A percentile compares a stretch with the other conserved stretches of the same genome.
These are phyloP conservation scores for Neotoma lepida DNA, from an alignment of 2,113 vertebrate genomes.

Conservation along the genomic window DNA sequence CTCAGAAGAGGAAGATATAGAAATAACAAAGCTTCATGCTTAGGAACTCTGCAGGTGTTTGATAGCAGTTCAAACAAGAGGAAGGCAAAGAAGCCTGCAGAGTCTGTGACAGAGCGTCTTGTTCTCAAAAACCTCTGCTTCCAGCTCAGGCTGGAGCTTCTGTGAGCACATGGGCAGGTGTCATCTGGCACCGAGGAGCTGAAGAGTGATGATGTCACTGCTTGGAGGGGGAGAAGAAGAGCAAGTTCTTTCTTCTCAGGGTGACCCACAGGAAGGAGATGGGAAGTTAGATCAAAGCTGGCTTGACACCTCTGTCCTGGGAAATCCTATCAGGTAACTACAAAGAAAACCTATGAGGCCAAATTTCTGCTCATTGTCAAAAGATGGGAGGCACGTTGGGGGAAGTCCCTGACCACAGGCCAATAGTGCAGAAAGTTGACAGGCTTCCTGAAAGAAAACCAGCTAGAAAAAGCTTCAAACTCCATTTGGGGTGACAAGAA, in stretches of 20 bases:
- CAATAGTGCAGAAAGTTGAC: conserved; percentile 65
- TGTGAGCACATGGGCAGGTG: background rate
- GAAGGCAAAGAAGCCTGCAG: conserved; percentile 22
- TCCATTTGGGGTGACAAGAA: conserved; percentile 61
- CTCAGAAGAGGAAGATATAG: background rate
- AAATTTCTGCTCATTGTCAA: conserved; percentile 73
- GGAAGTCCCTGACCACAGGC: conserved; percentile 79
- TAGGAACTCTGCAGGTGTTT: background rate
- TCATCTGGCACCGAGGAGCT: background rate
- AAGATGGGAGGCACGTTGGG: conserved; percentile 64
- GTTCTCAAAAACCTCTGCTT: background rate
- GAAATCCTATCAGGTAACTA: conserved; percentile 79
- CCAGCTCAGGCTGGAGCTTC: background rate
- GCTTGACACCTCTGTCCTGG: conserved; percentile 75
- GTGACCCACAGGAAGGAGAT: conserved; percentile 71
- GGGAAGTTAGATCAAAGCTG: conserved; percentile 78
- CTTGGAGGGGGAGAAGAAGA: background rate
- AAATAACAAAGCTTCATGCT: background rate
- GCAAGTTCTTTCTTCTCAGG: conserved; percentile 42
- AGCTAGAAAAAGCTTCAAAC: conserved; percentile 57
- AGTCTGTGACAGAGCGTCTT: background rate
- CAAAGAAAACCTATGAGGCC: conserved; percentile 74
- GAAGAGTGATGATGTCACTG: conserved; percentile 35
- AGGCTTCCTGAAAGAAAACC: conserved; percentile 42
- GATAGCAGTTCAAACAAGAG: conserved; percentile 39